These are phyloP conservation scores for Piscicola geometra DNA, from an alignment of 2,888 invertebrate genomes.

Conservation along the genomic window DNA sequence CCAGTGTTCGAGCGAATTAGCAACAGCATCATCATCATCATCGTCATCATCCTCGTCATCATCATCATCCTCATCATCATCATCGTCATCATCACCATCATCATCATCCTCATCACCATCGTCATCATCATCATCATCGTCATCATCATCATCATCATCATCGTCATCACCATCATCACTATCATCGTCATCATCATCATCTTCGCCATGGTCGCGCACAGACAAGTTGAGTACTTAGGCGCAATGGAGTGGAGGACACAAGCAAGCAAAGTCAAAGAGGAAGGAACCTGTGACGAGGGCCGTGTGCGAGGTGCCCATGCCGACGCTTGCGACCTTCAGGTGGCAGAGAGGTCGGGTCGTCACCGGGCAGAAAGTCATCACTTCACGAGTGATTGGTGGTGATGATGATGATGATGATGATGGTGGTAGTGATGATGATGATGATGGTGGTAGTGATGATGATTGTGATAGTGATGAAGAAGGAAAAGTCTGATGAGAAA, in stretches of 20 bases:
- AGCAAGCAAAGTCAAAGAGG: not conserved
- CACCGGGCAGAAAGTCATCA: conserved; percentile 48
- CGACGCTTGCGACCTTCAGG: conserved; percentile 47
- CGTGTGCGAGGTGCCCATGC: conserved; percentile 53
- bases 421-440: conserved; percentile 53
- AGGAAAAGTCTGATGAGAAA: conserved; percentile 49
- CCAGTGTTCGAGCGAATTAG: not conserved
- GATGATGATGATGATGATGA: conserved; percentile 49
- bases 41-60: no score
- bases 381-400: conserved; percentile 48
- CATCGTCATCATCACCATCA: no score
- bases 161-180: no score
- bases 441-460: conserved; percentile 46
- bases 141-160: no score
- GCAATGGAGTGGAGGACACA: no score
- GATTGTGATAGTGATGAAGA: conserved; percentile 47
- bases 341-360: conserved; percentile 47
- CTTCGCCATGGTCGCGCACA: not conserved
- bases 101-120: no score
- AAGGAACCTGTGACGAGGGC: conserved; percentile 50
- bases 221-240: no score
- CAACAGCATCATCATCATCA: no score
- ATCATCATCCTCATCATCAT: no score
- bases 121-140: no score
- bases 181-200: no score